Evolutionary conservation across 2,113 vertebrate genomes (phyloP), one percentile per base, ranked within the genome.

Genomic region (Alouatta palliata): DNA sequence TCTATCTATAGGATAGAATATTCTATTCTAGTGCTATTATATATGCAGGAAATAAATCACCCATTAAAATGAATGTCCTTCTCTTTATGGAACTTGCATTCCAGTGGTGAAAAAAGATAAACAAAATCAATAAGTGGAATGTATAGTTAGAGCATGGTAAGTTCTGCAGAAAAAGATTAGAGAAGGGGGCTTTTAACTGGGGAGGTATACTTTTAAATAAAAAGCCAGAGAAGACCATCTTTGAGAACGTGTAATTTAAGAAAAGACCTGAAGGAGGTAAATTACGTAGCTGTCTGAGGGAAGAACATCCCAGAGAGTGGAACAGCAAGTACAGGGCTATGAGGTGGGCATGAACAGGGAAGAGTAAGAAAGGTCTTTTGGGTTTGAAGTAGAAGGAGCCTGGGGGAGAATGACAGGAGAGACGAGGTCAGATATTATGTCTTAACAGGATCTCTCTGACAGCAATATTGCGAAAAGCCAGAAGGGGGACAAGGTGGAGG

Each of bases 11-110:
- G 32, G 75, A 52, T 17, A 93, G 11, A 70, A 81, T 91, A 94
- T 80, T 82, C 40, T 68, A 81, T 89, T 83, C 19, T 49, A 81
- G 80, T 37, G 32, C 12, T 87, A 40, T 64, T 70, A 66, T 49
- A 71, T n/a, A 58, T 27, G 4, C 13, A 13, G 16, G 32, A 52
- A 35, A 81, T 47, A 58, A 70, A 83, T 91, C 40, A 90, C 21
- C 58, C 56, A 70, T 71, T 30, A 61, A 94, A 84, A 79, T 11
- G 56, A 86, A 94, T 95, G 75, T 68, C 40, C 6, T 77, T 95
- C 35, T 96, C n/a, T 95, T 64, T 25, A 87, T 11, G n/a, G 19
- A 76, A 21, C 35, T 64, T 94, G 49, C 13, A 87, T 94, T 90
- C 64, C 66, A 80, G n/a, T 54, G 56, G 37, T 89, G 27, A 0